phyloP scores from a whole-genome alignment of 2,797 vertebrate species.

The Phataginus tetradactyla region DNA sequence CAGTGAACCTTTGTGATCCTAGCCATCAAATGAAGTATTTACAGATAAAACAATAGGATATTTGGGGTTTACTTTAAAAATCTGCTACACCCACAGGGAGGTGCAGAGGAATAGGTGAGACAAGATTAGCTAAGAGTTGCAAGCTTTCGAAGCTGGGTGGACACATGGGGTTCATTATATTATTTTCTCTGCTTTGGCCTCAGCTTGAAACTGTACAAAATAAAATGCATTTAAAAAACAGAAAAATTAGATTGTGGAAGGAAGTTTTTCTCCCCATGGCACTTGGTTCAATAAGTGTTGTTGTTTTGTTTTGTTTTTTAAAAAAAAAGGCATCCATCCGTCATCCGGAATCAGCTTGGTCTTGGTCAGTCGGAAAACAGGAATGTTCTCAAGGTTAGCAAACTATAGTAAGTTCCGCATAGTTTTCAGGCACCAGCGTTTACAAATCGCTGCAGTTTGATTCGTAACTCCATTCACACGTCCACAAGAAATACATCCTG shows the following conservation, averaged over 20 bases:
- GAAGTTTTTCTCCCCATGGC: background rate
- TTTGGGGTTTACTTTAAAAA: background rate
- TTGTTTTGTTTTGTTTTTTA: too few relatives aligned
- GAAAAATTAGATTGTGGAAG: background rate
- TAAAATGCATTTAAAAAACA: background rate
- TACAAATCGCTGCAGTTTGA: constrained; percentile 57
- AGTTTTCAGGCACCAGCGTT: constrained; percentile 56
- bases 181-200: background rate
- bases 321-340: background rate
- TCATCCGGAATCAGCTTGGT: constrained; percentile 40
- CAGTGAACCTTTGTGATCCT: background rate
- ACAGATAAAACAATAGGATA: background rate
- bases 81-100: background rate
- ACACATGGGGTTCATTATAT: background rate
- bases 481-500: constrained; percentile 60
- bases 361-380: constrained; percentile 72
- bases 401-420: constrained; percentile 65
- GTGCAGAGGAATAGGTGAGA: background rate
- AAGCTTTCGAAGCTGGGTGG: background rate
- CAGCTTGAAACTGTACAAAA: constrained; percentile 43
- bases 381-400: constrained; percentile 69
- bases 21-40: background rate
- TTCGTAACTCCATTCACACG: constrained; percentile 70
- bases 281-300: background rate
- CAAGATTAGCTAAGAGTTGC: background rate